A percentile compares a stretch with the other conserved stretches of the same genome.
These are phyloP conservation scores for Cottus gobio DNA, from an alignment of 2,113 vertebrate species.

Conservation along the genomic window DNA sequence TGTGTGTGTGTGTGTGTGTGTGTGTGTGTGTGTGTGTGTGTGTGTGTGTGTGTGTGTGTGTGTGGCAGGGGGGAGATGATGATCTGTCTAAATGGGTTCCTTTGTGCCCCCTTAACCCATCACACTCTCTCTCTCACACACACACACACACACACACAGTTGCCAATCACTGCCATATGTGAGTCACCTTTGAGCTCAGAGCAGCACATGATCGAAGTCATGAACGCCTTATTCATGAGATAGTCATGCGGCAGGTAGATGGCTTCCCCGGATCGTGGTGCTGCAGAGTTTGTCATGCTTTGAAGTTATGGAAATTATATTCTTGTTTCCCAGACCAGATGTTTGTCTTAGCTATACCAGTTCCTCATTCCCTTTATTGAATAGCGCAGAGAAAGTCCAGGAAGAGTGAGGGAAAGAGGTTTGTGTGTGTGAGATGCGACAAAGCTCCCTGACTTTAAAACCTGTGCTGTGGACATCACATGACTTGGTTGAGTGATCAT, in stretches of 20 bases:
- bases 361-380: background rate
- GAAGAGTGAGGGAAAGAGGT: background rate
- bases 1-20: conserved; percentile 14
- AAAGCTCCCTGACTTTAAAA: background rate
- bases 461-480: background rate
- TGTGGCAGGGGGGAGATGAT: conserved; percentile 47
- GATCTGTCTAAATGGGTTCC: conserved; percentile 76
- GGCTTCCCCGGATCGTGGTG: background rate
- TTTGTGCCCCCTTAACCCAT: conserved; percentile 73
- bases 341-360: background rate
- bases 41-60: background rate
- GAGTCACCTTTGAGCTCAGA: conserved; percentile 51
- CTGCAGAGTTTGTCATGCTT: conserved; percentile 11
- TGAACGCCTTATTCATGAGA: conserved; percentile 60
- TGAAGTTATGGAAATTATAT: background rate
- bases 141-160: conserved; percentile 24
- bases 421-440: background rate
- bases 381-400: background rate
- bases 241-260: background rate
- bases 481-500: background rate
- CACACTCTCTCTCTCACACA: conserved; percentile 42
- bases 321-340: background rate
- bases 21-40: conserved; percentile 14
- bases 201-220: conserved; percentile 24
- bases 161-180: conserved; percentile 78